Evolutionary conservation across 2,888 invertebrate genomes (phyloP), one percentile per base, ranked within the genome.

Genomic region (Standfussiana lucernea): DNA sequence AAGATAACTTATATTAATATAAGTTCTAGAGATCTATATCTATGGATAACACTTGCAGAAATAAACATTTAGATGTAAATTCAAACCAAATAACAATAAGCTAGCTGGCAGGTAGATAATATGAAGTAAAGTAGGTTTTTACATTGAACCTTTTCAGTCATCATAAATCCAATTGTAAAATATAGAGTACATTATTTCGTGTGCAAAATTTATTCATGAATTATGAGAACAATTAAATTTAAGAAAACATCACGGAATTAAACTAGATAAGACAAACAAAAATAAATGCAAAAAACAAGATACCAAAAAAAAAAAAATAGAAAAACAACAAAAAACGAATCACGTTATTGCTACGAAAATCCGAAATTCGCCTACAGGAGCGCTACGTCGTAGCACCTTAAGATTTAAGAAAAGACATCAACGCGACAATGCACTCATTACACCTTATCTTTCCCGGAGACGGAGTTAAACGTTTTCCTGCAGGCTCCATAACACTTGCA

Each of bases 401-500:
- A 93, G 90, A 94, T 89, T 91, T 89, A 90, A 93, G 90, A 94
- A 95, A 95, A 95, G 95, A 95, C 93, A 90, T 95, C 95, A 95
- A 95, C 95, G 95, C 95, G 95, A 87, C 89, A 84, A 75, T 79
- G 76, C 68, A 72, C 77, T 79, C 37, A 80, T 82, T 78, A 73
- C 56, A 32, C 61, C 50, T 66, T 80, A 83, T 80, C 77, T 83
- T 75, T 77, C 24, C 68, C 71, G 70, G 75, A 70, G 72, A 78
- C 77, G 50, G 71, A 68, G 73, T 67, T 75, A 67, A 84, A 79
- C 67, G 79, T 82, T 82, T 82, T 72, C 74, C 79, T 79, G 67
- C 70, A 70, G 69, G 50, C 68, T 75, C 47, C 70, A 74, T 71
- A 82, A 84, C 50, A 70, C 72, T 78, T 78, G 64, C 69, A 79